These are phyloP conservation scores for Cryptophagus acutangulus DNA, from an alignment of 2,888 invertebrate species.

Conservation along the genomic window DNA sequence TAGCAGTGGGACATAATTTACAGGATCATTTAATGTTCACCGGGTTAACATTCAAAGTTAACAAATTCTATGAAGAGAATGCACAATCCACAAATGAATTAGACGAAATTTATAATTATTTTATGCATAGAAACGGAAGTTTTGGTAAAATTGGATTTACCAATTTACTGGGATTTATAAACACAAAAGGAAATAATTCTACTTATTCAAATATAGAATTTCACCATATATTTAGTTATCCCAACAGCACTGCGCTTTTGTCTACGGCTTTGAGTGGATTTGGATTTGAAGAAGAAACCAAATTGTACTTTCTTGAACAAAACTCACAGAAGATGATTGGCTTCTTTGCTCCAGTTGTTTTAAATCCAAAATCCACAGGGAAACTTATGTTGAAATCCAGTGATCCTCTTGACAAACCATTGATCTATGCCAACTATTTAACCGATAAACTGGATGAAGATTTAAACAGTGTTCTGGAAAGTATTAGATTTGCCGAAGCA, in stretches of 20 bases:
- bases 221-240: conserved; percentile 38
- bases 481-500: conserved; percentile 46
- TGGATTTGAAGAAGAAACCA: conserved; percentile 35
- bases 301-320: conserved; percentile 14
- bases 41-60: too few species aligned
- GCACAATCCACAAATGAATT: too few species aligned
- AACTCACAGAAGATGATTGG: conserved; percentile 18
- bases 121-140: conserved; percentile 50
- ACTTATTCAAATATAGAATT: conserved; percentile 52
- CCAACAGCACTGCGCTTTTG: conserved; percentile 22
- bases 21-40: too few species aligned
- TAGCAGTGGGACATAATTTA: conserved; percentile 42
- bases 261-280: conserved; percentile 18
- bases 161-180: conserved; percentile 50
- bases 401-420: conserved; percentile 56
- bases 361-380: conserved; percentile 53
- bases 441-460: conserved; percentile 50
- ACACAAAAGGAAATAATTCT: conserved; percentile 46
- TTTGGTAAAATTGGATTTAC: conserved; percentile 47
- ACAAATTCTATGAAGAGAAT: too few species aligned
- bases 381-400: conserved; percentile 51
- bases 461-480: conserved; percentile 51
- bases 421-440: conserved; percentile 62
- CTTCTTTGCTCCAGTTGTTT: conserved; percentile 20
- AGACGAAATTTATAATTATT: conserved; percentile 47